Conservation (phyloP, 2,888 invertebrate species). For the Acholoe squamosa region DNA sequence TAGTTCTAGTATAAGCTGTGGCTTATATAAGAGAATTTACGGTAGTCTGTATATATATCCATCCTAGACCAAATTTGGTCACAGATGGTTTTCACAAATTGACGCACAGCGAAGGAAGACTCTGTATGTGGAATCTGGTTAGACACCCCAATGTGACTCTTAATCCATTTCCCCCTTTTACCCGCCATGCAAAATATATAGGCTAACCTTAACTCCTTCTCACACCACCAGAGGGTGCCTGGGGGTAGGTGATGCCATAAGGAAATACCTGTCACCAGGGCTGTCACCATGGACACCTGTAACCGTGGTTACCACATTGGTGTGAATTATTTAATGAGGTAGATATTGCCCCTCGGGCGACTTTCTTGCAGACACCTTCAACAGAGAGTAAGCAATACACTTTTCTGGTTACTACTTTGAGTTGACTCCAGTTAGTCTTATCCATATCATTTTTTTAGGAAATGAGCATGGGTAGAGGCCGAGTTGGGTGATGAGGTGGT, state of each 20-base stretch:
- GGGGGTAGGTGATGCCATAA: not conserved
- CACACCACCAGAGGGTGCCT: not conserved
- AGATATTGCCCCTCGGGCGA: not conserved
- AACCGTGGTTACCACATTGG: conserved; percentile 33
- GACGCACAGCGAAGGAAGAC: too few relatives aligned
- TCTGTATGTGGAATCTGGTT: not conserved
- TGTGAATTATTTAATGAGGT: not conserved
- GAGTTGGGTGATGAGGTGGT: too few relatives aligned
- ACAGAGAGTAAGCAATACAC: not conserved
- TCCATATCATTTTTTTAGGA: too few relatives aligned
- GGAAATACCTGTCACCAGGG: not conserved
- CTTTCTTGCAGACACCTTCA: not conserved
- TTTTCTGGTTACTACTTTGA: too few relatives aligned
- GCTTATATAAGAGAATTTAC: too few relatives aligned
- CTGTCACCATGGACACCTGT: conserved; percentile 28
- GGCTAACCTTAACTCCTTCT: not conserved
- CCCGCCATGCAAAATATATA: not conserved
- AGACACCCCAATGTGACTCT: not conserved
- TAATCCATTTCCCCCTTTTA: not conserved
- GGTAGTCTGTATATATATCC: too few relatives aligned
- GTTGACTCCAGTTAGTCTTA: too few relatives aligned
- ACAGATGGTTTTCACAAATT: too few relatives aligned
- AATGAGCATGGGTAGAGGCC: too few relatives aligned
- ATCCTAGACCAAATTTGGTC: too few relatives aligned
- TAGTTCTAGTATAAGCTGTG: too few relatives aligned